Percentiles rank a stretch among this genome's conserved stretches.
Conservation (phyloP, 2,888 invertebrate genomes). For the Bellardia pandia region DNA sequence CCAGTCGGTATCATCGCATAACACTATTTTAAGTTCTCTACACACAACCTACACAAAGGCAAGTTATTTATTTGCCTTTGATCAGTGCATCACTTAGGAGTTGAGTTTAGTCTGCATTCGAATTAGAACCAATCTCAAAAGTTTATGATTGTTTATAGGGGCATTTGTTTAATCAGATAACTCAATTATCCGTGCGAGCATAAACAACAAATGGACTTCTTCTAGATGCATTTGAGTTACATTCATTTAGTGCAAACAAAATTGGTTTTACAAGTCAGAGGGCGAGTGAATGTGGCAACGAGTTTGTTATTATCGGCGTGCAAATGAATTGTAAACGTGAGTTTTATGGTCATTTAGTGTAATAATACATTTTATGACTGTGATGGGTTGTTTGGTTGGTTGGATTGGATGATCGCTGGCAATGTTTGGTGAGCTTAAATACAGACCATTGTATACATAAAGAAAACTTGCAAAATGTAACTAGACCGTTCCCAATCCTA, state of each 20-base stretch:
- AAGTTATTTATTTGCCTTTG: not conserved
- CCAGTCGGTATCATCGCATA: too few species aligned
- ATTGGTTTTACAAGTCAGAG: constrained; percentile 71
- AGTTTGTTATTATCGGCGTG: constrained; percentile 82
- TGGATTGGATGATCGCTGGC: constrained; percentile 17
- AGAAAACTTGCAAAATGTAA: not conserved
- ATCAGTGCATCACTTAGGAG: not conserved
- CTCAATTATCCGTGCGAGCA: constrained; percentile 81
- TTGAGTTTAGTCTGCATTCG: not conserved
- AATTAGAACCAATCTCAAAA: constrained; percentile 1
- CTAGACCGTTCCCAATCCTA: too few species aligned
- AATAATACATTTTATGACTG: constrained; percentile 82
- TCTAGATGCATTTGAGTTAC: too few species aligned
- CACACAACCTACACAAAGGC: too few species aligned
- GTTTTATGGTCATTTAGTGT: constrained; percentile 83
- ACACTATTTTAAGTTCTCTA: too few species aligned
- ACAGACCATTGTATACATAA: constrained; percentile 31
- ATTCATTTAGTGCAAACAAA: constrained; percentile 79
- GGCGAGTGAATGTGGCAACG: constrained; percentile 73
- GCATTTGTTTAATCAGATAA: constrained; percentile 80
- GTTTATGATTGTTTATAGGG: constrained; percentile 48
- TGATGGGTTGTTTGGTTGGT: constrained; percentile 52
- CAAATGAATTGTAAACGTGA: constrained; percentile 84
- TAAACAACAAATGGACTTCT: too few species aligned
- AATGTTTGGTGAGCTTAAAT: constrained; percentile 52